Evolutionary conservation across 2,797 vertebrate species (phyloP), one percentile per base, ranked within the genome.

Genomic region (Schizopygopsis malacanthus): DNA sequence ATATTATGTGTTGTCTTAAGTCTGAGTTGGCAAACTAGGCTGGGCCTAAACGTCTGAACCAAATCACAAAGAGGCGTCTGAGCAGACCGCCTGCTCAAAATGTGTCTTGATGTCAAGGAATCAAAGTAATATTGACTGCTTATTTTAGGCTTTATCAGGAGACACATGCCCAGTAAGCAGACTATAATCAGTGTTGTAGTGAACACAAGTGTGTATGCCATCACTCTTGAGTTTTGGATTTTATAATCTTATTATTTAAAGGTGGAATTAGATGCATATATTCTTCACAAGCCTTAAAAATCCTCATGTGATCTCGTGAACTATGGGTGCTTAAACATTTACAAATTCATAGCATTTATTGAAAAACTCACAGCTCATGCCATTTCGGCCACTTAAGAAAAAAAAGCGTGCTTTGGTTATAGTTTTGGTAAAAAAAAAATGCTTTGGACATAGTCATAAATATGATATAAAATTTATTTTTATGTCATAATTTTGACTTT

Each of bases 1-100:
- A 95, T 87, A 75, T 65, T 59, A 83, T 82, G 47, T 75, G 54
- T 50, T 81, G 82, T 85, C 69, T 84, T 83, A 59, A 75, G 73
- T 88, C 88, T 87, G 88, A 78, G 75, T 85, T n/a, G 79, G 43
- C 54, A 71, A 45, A 80, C 69, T 82, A 84, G 75, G 75, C 56
- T 72, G 85, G 22, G 76, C 75, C 65, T 84, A 73, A 67, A 61
- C 11, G 37, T 71, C 47, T 63, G 77, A 84, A 73, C 59, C 76
- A 73, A 79, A 82, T 37, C 50, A 59, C 20, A 71, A 59, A 71
- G 28, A 78, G 47, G 37, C 63, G 50, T 61, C 28, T 45, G 45
- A 72, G n/a, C 33, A 67, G 79, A 67, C 15, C 7, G 6, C 33
- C 45, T 54, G 59, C 25, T 45, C 18, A 56, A n/a, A 67, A 70